phyloP scores from a whole-genome alignment of 2,888 invertebrate genomes.

The Sepiola atlantica region DNA sequence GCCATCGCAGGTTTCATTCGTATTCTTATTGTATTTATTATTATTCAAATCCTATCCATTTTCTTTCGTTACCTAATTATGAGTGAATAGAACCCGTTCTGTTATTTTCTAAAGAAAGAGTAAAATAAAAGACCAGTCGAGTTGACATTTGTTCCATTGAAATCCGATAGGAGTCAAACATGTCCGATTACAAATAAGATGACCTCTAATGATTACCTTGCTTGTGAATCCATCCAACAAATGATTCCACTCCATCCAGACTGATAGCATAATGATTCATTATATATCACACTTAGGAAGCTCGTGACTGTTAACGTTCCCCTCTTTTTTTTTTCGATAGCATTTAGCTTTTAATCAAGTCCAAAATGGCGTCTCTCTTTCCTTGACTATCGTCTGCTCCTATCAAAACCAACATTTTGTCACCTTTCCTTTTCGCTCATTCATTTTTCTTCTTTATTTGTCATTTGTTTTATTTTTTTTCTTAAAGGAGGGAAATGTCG shows the following conservation, averaged over 20 bases:
- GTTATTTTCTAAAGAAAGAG: too few species aligned
- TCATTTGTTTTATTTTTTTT: too few species aligned
- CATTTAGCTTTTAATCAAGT: neutral
- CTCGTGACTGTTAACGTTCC: neutral
- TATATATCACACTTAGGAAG: constrained; percentile 9
- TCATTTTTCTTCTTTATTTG: neutral
- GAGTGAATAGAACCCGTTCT: neutral
- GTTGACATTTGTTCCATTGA: neutral
- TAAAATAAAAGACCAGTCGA: neutral
- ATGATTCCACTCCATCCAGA: neutral
- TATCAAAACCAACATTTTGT: neutral
- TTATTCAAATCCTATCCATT: neutral
- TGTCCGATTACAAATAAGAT: neutral
- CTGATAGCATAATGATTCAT: constrained; percentile 13
- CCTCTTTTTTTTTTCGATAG: neutral
- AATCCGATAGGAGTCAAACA: neutral
- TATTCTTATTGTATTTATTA: neutral
- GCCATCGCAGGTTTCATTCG: neutral
- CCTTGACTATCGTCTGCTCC: neutral
- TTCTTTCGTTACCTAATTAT: neutral
- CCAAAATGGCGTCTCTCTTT: neutral
- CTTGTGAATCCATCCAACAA: neutral
- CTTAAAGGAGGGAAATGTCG: neutral
- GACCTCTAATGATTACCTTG: neutral
- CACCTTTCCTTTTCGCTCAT: neutral